Evolutionary conservation across 2,888 invertebrate species (phyloP), one percentile per base, ranked within the genome.

Genomic region (Allolobophora icterica): DNA sequence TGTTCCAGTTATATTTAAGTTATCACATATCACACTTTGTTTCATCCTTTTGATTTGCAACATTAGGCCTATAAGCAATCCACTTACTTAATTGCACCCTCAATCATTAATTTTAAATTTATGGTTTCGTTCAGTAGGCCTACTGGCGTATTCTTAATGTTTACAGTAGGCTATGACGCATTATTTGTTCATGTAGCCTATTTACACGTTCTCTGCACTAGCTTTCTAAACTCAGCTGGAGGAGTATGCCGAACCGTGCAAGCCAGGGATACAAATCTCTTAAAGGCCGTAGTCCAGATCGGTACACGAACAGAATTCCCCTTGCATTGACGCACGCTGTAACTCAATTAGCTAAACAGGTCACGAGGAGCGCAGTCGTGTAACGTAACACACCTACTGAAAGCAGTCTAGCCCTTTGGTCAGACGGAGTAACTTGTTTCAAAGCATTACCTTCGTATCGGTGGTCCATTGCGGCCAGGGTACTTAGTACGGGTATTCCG

Each of bases 381-480:
- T 71, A 71, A 71, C 0, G 30, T n/a, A 30, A 30, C 58, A 58
- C 8, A 11, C 6, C 4, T 15, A 15, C 6, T 0, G 4, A 17
- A 1, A n/a, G 71, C 71, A 30, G n/a, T 13, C 30, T n/a, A n/a
- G 30, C n/a, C 71, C 3, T 71, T 71, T 13, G n/a, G 6, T 17
- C 45, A 45, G 19, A 13, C 45, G 45, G 45, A 13, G 45, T n/a
- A 71, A 30, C 30, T 71, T 11, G n/a, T 30, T 71, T 71, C 71
- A 71, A 71, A 71, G n/a, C 71, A 71, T 71, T 71, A 71, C 71
- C 71, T 71, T 71, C 71, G 71, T n/a, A 71, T 30, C 71, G 71
- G 71, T n/a, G 71, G 71, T 71, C 71, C 71, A 71, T 71, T 71
- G 6, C n/a, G 30, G 71, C 11, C n/a, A n/a, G 1, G 71, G 71